A percentile compares a stretch with the other conserved stretches of the same genome.
phyloP scores from a whole-genome alignment of 2,888 invertebrate species.

The Agrochola circellaris region DNA sequence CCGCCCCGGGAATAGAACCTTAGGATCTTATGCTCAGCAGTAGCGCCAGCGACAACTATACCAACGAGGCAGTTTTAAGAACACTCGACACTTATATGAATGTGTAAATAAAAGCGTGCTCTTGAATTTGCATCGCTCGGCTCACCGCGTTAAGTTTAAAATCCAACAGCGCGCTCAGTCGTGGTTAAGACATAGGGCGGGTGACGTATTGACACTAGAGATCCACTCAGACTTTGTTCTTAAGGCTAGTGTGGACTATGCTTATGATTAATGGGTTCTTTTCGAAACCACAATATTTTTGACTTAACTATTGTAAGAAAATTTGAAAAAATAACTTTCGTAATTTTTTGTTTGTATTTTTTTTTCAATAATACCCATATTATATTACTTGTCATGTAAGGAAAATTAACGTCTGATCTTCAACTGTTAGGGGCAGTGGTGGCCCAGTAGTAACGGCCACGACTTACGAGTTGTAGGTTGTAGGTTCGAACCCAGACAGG shows the following conservation, averaged over 20 bases:
- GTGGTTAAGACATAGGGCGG: not conserved
- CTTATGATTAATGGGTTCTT: not conserved
- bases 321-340: not conserved
- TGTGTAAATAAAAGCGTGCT: not conserved
- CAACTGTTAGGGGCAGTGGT: too few species aligned
- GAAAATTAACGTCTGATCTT: not conserved
- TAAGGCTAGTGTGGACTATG: conserved; percentile 3
- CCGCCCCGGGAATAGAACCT: too few species aligned
- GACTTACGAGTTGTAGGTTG: too few species aligned
- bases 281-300: not conserved
- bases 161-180: not conserved
- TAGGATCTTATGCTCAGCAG: too few species aligned
- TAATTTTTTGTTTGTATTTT: not conserved
- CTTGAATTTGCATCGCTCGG: not conserved
- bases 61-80: too few species aligned
- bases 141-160: not conserved
- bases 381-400: not conserved
- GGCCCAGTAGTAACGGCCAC: too few species aligned
- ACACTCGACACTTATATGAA: not conserved
- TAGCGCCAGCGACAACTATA: too few species aligned
- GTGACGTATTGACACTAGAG: conserved; percentile 23
- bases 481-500: too few species aligned
- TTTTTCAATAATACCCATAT: not conserved
- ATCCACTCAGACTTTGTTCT: not conserved
- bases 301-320: not conserved